These are phyloP conservation scores for Microchrysa polita DNA, from an alignment of 2,888 invertebrate genomes.

Conservation along the genomic window DNA sequence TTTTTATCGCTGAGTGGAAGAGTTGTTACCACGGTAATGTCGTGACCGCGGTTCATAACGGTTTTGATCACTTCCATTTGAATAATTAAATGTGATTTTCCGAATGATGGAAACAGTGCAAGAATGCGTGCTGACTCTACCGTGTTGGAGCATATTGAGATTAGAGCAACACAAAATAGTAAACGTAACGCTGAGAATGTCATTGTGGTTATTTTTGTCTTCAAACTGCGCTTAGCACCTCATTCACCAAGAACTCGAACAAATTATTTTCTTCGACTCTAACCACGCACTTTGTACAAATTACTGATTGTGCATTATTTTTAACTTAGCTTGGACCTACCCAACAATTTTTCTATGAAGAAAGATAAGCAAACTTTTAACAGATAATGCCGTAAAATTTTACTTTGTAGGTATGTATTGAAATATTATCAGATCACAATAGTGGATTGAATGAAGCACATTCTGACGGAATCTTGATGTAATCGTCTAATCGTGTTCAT, in stretches of 20 bases:
- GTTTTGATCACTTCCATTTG: slow-evolving; percentile 58
- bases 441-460: not conserved
- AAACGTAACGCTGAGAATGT: not conserved
- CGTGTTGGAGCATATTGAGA: not conserved
- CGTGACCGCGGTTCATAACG: slow-evolving; percentile 59
- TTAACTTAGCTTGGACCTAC: too few relatives aligned
- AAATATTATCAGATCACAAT: not conserved
- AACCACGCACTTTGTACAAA: too few relatives aligned
- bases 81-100: slow-evolving; percentile 61
- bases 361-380: too few relatives aligned
- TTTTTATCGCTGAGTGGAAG: slow-evolving; percentile 51
- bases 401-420: not conserved
- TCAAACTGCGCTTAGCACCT: not conserved
- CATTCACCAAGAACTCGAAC: too few relatives aligned
- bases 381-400: not conserved
- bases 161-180: not conserved
- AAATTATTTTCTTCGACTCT: too few relatives aligned
- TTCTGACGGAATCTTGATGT: too few relatives aligned
- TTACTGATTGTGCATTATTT: too few relatives aligned
- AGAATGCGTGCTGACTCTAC: slow-evolving; percentile 53
- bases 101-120: slow-evolving; percentile 59
- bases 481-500: too few relatives aligned
- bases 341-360: too few relatives aligned
- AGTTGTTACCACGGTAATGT: slow-evolving; percentile 59
- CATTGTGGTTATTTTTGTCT: not conserved